Evolutionary conservation across 2,113 vertebrate species (phyloP).

Genomic region (Callorhinus ursinus): DNA sequence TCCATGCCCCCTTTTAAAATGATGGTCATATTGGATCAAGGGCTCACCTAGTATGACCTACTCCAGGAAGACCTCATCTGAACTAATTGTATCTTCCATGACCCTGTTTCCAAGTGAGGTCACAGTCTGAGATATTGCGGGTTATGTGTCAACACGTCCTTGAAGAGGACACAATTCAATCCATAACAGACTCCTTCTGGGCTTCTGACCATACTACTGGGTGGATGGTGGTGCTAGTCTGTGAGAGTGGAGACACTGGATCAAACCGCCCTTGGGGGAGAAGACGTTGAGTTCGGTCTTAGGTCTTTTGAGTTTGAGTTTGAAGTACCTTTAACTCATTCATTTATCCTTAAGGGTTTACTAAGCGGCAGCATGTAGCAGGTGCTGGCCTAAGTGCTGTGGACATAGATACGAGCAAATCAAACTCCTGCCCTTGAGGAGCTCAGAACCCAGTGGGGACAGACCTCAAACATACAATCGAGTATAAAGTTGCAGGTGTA

Average conservation of each 20-base stretch:
- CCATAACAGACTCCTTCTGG: not conserved
- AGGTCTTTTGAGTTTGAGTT: not conserved
- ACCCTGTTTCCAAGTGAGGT: not conserved
- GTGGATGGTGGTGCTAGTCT: not conserved
- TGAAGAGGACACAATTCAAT: not conserved
- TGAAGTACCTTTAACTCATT: not conserved
- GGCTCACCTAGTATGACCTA: not conserved
- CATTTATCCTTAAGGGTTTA: not conserved
- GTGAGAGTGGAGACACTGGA: not conserved
- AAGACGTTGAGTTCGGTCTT: not conserved
- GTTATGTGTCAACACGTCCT: not conserved
- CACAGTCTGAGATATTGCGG: not conserved
- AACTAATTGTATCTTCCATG: not conserved
- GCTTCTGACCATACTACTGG: not conserved
- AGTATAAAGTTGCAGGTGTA: not conserved
- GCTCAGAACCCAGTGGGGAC: not conserved
- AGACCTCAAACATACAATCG: not conserved
- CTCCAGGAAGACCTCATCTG: not conserved
- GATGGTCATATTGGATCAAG: not conserved
- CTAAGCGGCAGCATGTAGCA: not conserved
- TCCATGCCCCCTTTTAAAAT: not conserved
- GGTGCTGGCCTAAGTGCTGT: not conserved
- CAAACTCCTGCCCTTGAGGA: not conserved
- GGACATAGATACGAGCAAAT: not conserved
- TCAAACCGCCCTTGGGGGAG: not conserved